A percentile compares a stretch with the other conserved stretches of the same genome.
These are phyloP conservation scores for Mylabris sibirica DNA, from an alignment of 2,888 invertebrate species.

Conservation along the genomic window DNA sequence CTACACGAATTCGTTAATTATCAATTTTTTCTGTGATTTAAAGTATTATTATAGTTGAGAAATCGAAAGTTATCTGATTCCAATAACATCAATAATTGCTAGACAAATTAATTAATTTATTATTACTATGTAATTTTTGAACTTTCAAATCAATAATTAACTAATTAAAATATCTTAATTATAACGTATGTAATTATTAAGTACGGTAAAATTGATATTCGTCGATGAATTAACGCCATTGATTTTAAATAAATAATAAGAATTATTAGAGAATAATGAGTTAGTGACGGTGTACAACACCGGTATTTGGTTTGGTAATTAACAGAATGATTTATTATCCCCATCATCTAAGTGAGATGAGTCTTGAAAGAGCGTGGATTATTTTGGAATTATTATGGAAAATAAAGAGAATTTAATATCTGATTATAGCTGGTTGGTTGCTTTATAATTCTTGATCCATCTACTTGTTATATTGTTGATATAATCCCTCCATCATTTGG, in stretches of 20 bases:
- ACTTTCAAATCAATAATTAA: neutral
- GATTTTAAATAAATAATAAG: too few relatives aligned
- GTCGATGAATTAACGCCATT: too few relatives aligned
- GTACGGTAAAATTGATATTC: too few relatives aligned
- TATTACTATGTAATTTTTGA: neutral
- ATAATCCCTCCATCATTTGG: neutral
- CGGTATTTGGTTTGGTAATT: neutral
- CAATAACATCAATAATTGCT: neutral
- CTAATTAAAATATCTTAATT: neutral
- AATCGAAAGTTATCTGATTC: neutral
- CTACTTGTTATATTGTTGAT: neutral
- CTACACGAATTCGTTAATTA: slow-evolving; percentile 7
- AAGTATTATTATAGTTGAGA: neutral
- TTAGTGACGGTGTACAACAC: neutral
- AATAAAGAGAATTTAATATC: neutral
- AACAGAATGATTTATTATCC: neutral
- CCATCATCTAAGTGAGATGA: neutral
- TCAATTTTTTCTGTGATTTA: neutral
- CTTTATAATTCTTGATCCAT: neutral
- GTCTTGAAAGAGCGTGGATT: neutral
- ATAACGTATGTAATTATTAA: too few relatives aligned
- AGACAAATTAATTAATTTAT: neutral
- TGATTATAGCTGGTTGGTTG: too few relatives aligned
- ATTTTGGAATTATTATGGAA: neutral
- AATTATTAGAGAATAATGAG: neutral